Base-by-base conservation (phyloP, 2,888 invertebrate species). In the Trissoscelio sp. region DNA sequence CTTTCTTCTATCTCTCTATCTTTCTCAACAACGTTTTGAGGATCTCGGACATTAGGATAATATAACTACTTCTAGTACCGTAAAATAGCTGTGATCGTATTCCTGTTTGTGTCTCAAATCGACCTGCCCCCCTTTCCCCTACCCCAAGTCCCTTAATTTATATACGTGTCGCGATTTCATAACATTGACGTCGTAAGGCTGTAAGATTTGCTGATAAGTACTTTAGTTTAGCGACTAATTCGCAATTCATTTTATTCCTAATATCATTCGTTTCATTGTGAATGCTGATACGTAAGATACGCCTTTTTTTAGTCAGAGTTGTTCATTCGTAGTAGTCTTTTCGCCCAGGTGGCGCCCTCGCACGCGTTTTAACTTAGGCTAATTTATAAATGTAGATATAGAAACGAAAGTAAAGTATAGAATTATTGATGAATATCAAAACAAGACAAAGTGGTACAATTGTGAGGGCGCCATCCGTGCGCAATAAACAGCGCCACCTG, bases 11-110 rank as follows among this genome's bases (percentile, higher is more conserved):
- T 69, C 51, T 48, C 28, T 67, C 42, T 70, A 44, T 57, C 42
- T 70, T 9, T 66, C 51, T 72, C 51, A 79, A 72, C 14, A 58
- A 70, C 28, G 44, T 77, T 72, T 57, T 51, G 42, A 44, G 55
- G 75, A 80, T 80, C 80, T 80, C 80, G 69, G 64, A 70, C 18
- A 51, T 34, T 79, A 73, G 73, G 51, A 70, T 77, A 77, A 70
- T 69, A 53, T 48, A 70, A 80, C 62, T 67, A 74, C 57, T 74
- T 75, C 53, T 82, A 83, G 85, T 85, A 87, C 83, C 87, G 86
- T 89, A 88, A 86, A 88, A 88, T 90, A 91, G 89, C 90, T 91
- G 90, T 91, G 90, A 91, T 90, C 88, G 87, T 88, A 88, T 88
- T 81, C 81, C 81, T 81, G 81, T 87, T 77, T 77, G 51, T 77